Conservation (phyloP, 2,797 vertebrate genomes). For the Cossypha dichroa region DNA sequence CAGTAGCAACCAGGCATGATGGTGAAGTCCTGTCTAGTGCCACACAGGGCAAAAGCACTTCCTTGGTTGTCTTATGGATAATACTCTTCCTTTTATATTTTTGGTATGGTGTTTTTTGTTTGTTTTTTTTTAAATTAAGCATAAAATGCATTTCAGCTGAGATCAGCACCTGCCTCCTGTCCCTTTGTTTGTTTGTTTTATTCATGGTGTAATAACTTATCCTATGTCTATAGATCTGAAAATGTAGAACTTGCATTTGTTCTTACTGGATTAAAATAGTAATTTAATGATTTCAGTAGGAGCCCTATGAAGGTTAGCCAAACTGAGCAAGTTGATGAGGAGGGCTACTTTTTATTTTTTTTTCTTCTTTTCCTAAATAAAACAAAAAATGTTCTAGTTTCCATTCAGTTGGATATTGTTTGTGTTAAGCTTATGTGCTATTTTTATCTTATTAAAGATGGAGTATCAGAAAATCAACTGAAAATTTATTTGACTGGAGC, state of each 20-base stretch:
- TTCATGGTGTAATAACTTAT: background rate
- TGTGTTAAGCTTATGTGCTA: background rate
- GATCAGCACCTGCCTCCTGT: background rate
- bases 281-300: background rate
- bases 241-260: background rate
- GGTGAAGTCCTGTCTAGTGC: background rate
- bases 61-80: background rate
- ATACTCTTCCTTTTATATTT: background rate
- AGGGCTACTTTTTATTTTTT: background rate
- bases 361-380: background rate
- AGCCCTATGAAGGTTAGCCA: background rate
- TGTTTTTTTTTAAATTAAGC: background rate
- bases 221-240: background rate
- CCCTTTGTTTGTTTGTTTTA: too few relatives aligned
- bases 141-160: background rate
- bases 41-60: background rate
- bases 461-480: background rate
- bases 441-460: background rate
- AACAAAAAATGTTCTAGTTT: background rate
- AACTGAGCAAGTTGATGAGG: background rate
- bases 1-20: background rate
- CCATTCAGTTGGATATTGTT: background rate
- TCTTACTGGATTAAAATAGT: background rate
- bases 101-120: background rate
- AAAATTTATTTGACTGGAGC: background rate